Evolutionary conservation across 1,140 invertebrate genomes (phyloP), one percentile per base, ranked within the genome.

Genomic region (Zaprionus kolodkinae): DNA sequence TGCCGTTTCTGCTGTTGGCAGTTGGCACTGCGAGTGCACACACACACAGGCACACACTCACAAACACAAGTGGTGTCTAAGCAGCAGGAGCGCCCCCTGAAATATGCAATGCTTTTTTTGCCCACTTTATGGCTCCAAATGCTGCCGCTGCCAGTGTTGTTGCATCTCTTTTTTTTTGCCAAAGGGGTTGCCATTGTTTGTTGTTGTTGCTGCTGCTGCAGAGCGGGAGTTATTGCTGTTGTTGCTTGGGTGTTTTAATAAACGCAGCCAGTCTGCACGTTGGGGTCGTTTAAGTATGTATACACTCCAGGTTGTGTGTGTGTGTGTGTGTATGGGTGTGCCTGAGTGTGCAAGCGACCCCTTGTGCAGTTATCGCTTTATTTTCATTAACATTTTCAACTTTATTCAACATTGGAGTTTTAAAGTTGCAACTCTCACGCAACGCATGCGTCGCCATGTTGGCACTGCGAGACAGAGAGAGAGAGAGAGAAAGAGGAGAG

Each of bases 41-140:
- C 64, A 68, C 36, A 64, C 50, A 72, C 56, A 54, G 12, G 48
- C 54, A 64, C 67, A 54, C 33, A 67, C 67, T 45, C 33, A 67
- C 66, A 45, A 11, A 59, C 48, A 66, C 10, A 64, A 30, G 11
- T 68, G 50, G 64, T 56, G 66, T 72, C 68, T 62, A 69, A 78
- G 78, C 81, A 59, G 63, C 76, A 84, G 79, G 80, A 64, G 71
- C 66, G 48, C 77, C 69, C 84, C 84, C 73, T 75, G 84, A 72
- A 80, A 60, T 87, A 88, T 87, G 84, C 84, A 88, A 78, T 72
- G 80, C 45, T 80, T 79, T 84, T 88, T 85, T 78, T 64, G 70
- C 84, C 84, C 84, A 87, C 84, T 87, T 87, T 88, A 87, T 79
- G 84, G 64, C 80, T 78, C 77, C 77, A 78, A 83, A 79, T 78